Conservation (phyloP, 2,113 vertebrate genomes). For the Bettongia penicillata region DNA sequence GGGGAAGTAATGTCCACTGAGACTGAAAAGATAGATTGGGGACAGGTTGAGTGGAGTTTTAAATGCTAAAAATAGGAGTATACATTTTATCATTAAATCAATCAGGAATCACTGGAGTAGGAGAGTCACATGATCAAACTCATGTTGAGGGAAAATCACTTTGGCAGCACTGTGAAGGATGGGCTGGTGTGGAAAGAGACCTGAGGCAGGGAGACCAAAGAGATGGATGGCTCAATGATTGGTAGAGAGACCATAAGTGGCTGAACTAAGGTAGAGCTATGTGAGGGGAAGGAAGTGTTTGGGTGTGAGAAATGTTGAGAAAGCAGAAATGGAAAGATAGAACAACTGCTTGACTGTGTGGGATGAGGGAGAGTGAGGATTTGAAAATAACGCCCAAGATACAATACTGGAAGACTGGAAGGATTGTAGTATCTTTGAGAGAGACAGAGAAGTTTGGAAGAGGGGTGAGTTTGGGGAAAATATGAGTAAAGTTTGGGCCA, state of each 20-base stretch:
- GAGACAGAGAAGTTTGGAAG: background rate
- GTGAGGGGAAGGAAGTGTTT: background rate
- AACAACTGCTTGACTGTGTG: background rate
- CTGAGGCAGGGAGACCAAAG: background rate
- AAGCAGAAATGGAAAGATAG: background rate
- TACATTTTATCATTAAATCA: background rate
- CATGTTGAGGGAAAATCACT: background rate
- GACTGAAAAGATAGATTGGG: background rate
- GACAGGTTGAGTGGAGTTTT: background rate
- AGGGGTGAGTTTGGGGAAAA: background rate
- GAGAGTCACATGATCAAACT: background rate
- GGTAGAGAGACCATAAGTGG: background rate
- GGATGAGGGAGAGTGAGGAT: background rate
- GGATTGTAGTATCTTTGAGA: background rate
- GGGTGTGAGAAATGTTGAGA: background rate
- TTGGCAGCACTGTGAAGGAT: background rate
- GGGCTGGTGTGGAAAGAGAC: background rate
- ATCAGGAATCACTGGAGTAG: background rate
- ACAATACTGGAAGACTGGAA: background rate
- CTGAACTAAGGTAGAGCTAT: background rate
- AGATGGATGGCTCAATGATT: background rate
- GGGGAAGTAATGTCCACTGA: background rate
- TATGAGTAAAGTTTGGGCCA: background rate
- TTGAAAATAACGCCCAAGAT: background rate
- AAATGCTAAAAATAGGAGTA: background rate